A percentile compares a stretch with the other conserved stretches of the same genome.
Conservation (phyloP, 2,797 vertebrate genomes). For the Calcarius lapponicus region DNA sequence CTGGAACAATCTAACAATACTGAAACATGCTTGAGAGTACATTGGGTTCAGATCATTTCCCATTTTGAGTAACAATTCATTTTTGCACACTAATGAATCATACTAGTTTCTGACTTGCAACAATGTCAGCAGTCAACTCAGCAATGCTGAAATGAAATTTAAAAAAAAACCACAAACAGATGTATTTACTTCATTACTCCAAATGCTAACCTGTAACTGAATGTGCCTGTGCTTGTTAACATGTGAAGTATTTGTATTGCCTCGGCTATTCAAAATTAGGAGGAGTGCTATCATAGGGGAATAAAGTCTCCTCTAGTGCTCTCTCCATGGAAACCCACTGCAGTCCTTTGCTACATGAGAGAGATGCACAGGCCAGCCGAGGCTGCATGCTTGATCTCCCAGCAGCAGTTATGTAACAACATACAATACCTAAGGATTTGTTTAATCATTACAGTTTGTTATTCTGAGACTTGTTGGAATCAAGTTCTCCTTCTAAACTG, state of each 20-base stretch:
- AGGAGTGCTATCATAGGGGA: not conserved
- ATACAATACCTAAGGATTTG: not conserved
- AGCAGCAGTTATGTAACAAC: not conserved
- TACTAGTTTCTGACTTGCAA: not conserved
- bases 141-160: not conserved
- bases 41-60: not conserved
- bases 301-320: not conserved
- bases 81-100: not conserved
- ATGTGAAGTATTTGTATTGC: rapidly evolving
- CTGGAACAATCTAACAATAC: not conserved
- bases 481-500: not conserved
- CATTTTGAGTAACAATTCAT: not conserved
- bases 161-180: not conserved
- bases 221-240: rapidly evolving
- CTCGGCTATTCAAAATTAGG: not conserved
- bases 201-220: not conserved
- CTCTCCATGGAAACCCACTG: constrained; percentile 53
- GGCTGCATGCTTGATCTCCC: not conserved
- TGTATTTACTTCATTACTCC: not conserved
- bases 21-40: not conserved
- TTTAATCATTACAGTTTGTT: not conserved
- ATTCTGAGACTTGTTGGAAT: not conserved
- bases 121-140: not conserved
- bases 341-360: not conserved
- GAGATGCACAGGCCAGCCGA: not conserved